These are phyloP conservation scores for Nemapogon koenigi DNA, from an alignment of 2,888 invertebrate species.

Conservation along the genomic window DNA sequence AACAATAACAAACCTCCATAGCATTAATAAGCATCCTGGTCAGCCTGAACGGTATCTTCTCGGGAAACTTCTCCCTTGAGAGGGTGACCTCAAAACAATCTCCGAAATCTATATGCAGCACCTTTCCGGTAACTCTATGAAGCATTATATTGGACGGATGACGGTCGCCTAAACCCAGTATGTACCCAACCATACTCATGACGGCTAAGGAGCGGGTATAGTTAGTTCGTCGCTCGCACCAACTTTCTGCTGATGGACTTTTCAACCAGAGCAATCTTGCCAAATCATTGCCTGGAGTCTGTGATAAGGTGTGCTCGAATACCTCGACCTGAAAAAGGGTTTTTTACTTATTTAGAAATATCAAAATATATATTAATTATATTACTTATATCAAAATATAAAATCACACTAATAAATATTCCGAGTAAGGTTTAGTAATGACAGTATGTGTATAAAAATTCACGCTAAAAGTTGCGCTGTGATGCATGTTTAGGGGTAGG, in stretches of 20 bases:
- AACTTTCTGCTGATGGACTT: slow-evolving; percentile 95
- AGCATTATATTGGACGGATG: slow-evolving; percentile 99
- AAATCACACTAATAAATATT: too few species aligned
- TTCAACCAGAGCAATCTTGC: slow-evolving; percentile 96
- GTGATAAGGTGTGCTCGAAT: slow-evolving; percentile 95
- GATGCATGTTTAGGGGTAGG: too few species aligned
- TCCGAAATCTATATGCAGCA: slow-evolving; percentile 99
- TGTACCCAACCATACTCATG: slow-evolving; percentile 99
- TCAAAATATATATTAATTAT: too few species aligned
- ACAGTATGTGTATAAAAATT: too few species aligned
- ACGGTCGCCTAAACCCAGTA: slow-evolving; percentile 95
- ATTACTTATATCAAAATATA: too few species aligned
- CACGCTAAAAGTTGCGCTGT: too few species aligned
- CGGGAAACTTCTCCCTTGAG: slow-evolving; percentile 98
- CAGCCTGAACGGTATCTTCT: slow-evolving; percentile 97
- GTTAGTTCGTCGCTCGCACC: slow-evolving; percentile 99
- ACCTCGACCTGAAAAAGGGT: slow-evolving; percentile 75
- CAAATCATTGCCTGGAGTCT: slow-evolving; percentile 94
- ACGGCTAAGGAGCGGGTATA: slow-evolving; percentile 98
- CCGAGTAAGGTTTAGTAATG: too few species aligned
- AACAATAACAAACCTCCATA: slow-evolving; percentile 78
- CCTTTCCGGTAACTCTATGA: slow-evolving; percentile 97
- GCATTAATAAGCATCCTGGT: slow-evolving; percentile 99
- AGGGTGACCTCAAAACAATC: slow-evolving; percentile 99
- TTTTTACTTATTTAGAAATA: too few species aligned